Evolutionary conservation across 2,888 invertebrate genomes (phyloP), one percentile per base, ranked within the genome.

Genomic region (Drosophila borborema): DNA sequence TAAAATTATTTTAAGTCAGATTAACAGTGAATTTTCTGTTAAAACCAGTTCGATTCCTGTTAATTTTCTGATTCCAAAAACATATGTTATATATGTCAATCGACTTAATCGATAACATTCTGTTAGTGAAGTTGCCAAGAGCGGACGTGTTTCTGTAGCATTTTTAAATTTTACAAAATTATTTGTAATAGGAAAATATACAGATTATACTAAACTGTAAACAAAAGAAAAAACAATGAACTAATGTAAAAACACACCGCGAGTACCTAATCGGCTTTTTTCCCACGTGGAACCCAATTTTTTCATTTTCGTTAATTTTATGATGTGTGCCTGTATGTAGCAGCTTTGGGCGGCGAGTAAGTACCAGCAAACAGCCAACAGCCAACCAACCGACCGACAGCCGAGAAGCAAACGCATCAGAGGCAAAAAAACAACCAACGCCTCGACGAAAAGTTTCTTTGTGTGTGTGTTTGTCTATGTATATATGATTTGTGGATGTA

Each of bases 271-370:
- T 60, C 54, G 64, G 67, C 81, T 86, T 77, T 86, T 86, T 85
- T 77, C 84, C 64, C 88, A 79, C 86, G 84, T 81, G 84, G 89
- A 85, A 74, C 85, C 56, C 41, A 43, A 74, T 70, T 77, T 82
- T 83, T 87, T 86, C 77, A 77, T 86, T 85, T 85, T 74, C 49
- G n/a, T 73, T 86, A 65, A 77, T 80, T 85, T 85, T 77, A 72
- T 85, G 65, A 82, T 80, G 83, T 87, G 83, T 82, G 85, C 73
- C 64, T 79, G 74, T 74, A 64, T 76, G 83, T 77, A 56, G 79
- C 67, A 69, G 80, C 66, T 79, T 64, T 77, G 76, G 80, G 79
- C 77, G 74, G 81, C 80, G 68, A 69, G 77, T 80, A 80, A 80
- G 77, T 77, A 77, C 69, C 62, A 75, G 48, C 62, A 55, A 69